Conservation (phyloP, 2,888 invertebrate species). For the Athripsodes cinereus region DNA sequence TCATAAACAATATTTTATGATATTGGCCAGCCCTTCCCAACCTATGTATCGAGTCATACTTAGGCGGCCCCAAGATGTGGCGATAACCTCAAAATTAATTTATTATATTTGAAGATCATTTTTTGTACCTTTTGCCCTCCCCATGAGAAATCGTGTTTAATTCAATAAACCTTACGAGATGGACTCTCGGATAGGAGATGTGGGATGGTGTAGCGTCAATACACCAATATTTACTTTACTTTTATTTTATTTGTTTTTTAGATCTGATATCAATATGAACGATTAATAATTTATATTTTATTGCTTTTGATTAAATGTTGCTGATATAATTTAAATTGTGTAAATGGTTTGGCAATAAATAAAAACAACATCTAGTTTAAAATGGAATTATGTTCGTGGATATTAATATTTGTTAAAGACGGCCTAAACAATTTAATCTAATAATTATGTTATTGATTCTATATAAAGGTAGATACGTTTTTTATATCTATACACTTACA, state of each 20-base stretch:
- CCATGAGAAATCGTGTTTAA: slow-evolving; percentile 28
- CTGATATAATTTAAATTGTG: background rate
- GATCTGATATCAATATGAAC: background rate
- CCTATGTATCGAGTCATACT: slow-evolving; percentile 27
- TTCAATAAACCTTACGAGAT: slow-evolving; percentile 27
- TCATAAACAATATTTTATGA: no score
- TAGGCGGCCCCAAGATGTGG: slow-evolving; percentile 27
- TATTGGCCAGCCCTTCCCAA: slow-evolving; percentile 26
- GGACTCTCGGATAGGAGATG: slow-evolving; percentile 3
- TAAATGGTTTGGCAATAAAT: background rate
- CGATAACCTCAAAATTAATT: slow-evolving; percentile 28
- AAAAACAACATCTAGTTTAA: no score
- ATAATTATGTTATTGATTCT: no score
- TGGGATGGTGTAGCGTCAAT: background rate
- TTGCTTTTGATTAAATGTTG: background rate
- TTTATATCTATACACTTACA: no score
- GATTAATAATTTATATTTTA: slow-evolving; percentile 1
- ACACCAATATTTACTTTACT: background rate
- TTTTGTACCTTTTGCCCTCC: slow-evolving; percentile 21
- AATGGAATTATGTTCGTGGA: no score
- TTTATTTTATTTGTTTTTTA: background rate
- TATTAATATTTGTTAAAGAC: no score
- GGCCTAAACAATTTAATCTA: no score
- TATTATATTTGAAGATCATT: slow-evolving; percentile 26
- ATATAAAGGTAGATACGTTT: no score